phyloP scores from a whole-genome alignment of 2,797 vertebrate genomes.

The Morus bassanus region DNA sequence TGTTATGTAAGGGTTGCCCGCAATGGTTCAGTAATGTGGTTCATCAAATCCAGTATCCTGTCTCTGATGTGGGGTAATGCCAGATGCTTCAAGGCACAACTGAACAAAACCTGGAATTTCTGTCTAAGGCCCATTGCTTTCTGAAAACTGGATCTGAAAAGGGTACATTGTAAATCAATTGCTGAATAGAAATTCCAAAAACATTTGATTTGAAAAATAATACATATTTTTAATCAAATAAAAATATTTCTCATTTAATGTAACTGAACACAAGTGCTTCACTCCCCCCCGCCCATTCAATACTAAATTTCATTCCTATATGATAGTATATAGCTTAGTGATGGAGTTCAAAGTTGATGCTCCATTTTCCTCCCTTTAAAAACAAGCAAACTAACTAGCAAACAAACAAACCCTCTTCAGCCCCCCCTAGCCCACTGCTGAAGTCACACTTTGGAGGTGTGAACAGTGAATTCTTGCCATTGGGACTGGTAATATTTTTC shows the following conservation, averaged over 20 bases:
- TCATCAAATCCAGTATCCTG: not conserved
- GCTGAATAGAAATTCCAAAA: not conserved
- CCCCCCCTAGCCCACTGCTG: not conserved
- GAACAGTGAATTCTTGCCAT: not conserved
- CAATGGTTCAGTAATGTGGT: not conserved
- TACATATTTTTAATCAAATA: not conserved
- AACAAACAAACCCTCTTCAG: not conserved
- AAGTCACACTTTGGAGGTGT: not conserved
- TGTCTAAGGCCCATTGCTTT: not conserved
- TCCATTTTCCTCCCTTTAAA: not conserved
- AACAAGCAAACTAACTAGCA: not conserved
- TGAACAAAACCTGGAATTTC: not conserved
- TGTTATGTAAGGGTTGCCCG: not conserved
- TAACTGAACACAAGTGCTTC: not conserved
- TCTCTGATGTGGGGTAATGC: rapidly evolving
- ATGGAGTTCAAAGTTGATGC: not conserved
- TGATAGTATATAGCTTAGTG: not conserved
- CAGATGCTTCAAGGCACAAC: not conserved
- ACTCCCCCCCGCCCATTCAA: not conserved
- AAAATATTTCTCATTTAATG: not conserved
- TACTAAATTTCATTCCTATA: not conserved
- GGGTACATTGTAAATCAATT: not conserved
- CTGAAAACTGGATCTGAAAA: not conserved
- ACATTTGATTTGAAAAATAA: not conserved
- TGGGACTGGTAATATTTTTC: not conserved